Percentiles rank a stretch among this genome's conserved stretches.
Evolutionary conservation across 2,888 invertebrate species (phyloP).

Genomic region (Eupelmus urozonus): DNA sequence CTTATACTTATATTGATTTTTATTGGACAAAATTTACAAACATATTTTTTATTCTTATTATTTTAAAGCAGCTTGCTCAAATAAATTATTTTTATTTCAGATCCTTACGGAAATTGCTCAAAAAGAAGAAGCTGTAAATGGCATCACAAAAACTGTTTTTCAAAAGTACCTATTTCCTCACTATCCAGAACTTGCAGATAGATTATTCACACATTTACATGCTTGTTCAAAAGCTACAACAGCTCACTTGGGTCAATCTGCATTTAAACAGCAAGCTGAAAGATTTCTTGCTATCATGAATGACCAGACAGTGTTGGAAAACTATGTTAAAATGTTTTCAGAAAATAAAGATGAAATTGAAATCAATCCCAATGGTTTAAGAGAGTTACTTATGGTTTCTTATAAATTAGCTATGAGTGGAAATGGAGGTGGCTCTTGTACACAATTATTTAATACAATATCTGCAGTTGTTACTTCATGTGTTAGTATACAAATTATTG

Average conservation of each 20-base stretch:
- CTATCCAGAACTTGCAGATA: slow-evolving; percentile 85
- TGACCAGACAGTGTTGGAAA: slow-evolving; percentile 82
- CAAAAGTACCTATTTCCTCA: slow-evolving; percentile 89
- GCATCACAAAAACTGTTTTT: slow-evolving; percentile 84
- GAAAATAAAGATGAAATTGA: slow-evolving; percentile 71
- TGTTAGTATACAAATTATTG: slow-evolving; percentile 74
- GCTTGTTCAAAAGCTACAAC: slow-evolving; percentile 81
- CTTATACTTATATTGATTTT: slow-evolving; percentile 13
- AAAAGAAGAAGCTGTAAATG: slow-evolving; percentile 85
- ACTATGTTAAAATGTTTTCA: slow-evolving; percentile 83
- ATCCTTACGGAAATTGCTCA: slow-evolving; percentile 84
- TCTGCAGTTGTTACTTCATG: slow-evolving; percentile 87
- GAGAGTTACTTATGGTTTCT: slow-evolving; percentile 84
- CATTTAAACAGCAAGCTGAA: slow-evolving; percentile 88
- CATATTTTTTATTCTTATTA: background rate
- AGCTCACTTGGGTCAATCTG: slow-evolving; percentile 81
- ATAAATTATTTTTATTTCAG: slow-evolving; percentile 77
- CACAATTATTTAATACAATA: slow-evolving; percentile 85
- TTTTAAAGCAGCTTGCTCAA: background rate
- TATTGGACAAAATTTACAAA: background rate
- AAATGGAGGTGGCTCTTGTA: slow-evolving; percentile 82
- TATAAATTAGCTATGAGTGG: slow-evolving; percentile 89
- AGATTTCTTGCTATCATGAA: slow-evolving; percentile 79
- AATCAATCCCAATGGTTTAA: slow-evolving; percentile 83
- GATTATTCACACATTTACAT: slow-evolving; percentile 84